Evolutionary conservation across 2,888 invertebrate species (phyloP), one percentile per base, ranked within the genome.

Genomic region (Pyrochroa serraticornis): DNA sequence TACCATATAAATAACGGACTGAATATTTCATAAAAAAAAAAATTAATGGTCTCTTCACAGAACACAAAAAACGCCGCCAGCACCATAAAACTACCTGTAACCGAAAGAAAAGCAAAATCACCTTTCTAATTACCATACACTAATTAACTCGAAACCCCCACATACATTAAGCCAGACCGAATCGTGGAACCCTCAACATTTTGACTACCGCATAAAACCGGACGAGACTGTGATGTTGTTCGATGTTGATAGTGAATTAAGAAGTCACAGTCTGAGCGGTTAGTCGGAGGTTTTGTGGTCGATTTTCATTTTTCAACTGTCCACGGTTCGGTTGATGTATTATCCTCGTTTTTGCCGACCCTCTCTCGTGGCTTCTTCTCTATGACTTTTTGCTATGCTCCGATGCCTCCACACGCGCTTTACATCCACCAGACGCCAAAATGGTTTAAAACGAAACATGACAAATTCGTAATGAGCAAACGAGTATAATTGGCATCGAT

Each of bases 91-190:
- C 68, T 66, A 65, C 67, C 67, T 65, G 65, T 63, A 54, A 54
- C 51, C 59, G 48, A 62, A 59, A 68, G 70, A 74, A 72, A 66
- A 73, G 73, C 73, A 69, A 68, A 73, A 74, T 74, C 74, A 72
- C 70, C 73, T 69, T 70, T 66, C 71, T 71, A 74, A 76, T 76
- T 76, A 76, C 72, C 76, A 76, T 76, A 76, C 50, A 48, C 72
- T 75, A 75, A 75, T 75, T 73, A 74, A 73, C 62, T 60, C 60
- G 56, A 50, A 35, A 35, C 22, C 22, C 5, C 22, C 22, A 22
- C 22, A 22, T 22, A 5, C 22, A 22, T 22, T 22, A 22, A 22
- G 22, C 22, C 22, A 5, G 22, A 22, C 22, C 22, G 22, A 22
- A 22, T 22, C 22, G 22, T 22, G 22, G 22, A 22, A 22, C 22